Percentiles rank a stretch among this genome's conserved stretches.
Evolutionary conservation across 2,113 vertebrate genomes (phyloP).

Genomic region (Shinisaurus crocodilurus): DNA sequence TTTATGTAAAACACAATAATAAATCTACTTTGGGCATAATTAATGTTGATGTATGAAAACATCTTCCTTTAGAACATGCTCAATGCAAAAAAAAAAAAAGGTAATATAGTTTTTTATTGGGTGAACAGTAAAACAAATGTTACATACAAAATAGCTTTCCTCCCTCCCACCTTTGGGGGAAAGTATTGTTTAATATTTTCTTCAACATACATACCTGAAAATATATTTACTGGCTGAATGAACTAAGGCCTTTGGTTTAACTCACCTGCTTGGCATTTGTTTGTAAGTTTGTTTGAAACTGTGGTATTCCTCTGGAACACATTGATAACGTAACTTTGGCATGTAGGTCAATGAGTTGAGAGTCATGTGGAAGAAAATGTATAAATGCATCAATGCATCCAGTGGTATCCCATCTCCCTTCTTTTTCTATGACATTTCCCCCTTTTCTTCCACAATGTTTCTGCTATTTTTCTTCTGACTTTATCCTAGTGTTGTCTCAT

Average conservation of each 20-base stretch:
- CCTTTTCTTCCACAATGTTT: not conserved
- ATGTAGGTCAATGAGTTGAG: not conserved
- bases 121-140: not conserved
- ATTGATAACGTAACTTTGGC: not conserved
- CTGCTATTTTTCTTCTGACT: conserved; percentile 8
- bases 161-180: not conserved
- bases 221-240: not conserved
- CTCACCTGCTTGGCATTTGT: not conserved
- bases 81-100: not conserved
- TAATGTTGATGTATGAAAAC: not conserved
- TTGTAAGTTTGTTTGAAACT: not conserved
- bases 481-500: not conserved
- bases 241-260: not conserved
- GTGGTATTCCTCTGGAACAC: not conserved
- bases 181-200: not conserved
- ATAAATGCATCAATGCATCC: not conserved
- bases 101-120: not conserved
- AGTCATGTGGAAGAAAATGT: not conserved
- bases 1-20: conserved; percentile 24
- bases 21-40: conserved; percentile 3
- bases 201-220: not conserved
- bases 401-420: not conserved
- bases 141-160: not conserved
- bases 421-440: not conserved
- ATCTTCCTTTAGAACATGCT: not conserved